phyloP scores from a whole-genome alignment of 2,797 vertebrate species.

The Mus minutoides region DNA sequence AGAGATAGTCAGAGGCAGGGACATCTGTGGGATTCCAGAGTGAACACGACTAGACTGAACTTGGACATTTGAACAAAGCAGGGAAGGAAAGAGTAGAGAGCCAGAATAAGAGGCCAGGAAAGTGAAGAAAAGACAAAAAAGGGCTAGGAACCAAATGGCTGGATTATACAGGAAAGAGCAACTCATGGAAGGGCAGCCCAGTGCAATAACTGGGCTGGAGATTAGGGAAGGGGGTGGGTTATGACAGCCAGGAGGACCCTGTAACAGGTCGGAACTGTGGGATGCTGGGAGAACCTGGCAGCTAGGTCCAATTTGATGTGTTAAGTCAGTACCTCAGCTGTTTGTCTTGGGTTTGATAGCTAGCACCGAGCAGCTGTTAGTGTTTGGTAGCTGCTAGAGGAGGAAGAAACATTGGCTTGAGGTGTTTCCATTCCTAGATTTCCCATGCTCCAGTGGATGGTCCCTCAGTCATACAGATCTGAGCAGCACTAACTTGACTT shows the following conservation, averaged over 20 bases:
- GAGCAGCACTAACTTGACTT: background rate
- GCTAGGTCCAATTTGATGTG: background rate
- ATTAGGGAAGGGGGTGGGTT: background rate
- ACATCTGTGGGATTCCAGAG: background rate
- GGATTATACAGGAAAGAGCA: background rate
- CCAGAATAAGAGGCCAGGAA: background rate
- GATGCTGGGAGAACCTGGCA: background rate
- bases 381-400: background rate
- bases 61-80: background rate
- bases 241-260: background rate
- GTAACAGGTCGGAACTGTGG: background rate
- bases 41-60: background rate
- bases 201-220: background rate
- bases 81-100: background rate
- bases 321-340: background rate
- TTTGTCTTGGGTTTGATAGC: background rate
- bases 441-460: background rate
- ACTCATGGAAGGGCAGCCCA: background rate
- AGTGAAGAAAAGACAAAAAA: background rate
- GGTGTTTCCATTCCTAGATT: background rate
- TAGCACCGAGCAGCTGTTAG: background rate
- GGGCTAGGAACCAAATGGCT: background rate
- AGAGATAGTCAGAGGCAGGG: background rate
- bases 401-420: background rate
- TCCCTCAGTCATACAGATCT: background rate